Evolutionary conservation across 1,140 invertebrate genomes (phyloP).

Genomic region (Fopius arisanus): DNA sequence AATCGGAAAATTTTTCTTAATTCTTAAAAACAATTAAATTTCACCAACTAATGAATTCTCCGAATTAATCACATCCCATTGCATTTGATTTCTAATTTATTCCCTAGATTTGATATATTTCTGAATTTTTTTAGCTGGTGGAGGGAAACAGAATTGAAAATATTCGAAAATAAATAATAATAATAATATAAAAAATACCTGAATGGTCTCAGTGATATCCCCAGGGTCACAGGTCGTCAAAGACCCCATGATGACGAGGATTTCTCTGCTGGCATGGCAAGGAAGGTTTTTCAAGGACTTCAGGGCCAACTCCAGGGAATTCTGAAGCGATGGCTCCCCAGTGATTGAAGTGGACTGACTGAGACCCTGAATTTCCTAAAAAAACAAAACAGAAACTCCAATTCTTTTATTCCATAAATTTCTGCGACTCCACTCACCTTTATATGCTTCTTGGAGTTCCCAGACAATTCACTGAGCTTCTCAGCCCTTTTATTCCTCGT

Average conservation of each 20-base stretch:
- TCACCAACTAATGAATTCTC: not conserved
- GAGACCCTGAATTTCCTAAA: slow-evolving; percentile 60
- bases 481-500: slow-evolving; percentile 95
- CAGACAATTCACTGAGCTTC: slow-evolving; percentile 88
- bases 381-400: slow-evolving; percentile 23
- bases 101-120: too few species aligned
- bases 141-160: too few species aligned
- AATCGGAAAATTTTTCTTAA: not conserved
- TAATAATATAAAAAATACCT: slow-evolving; percentile 63
- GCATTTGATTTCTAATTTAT: too few species aligned
- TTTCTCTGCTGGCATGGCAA: slow-evolving; percentile 90
- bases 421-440: slow-evolving; percentile 62
- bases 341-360: slow-evolving; percentile 67
- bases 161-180: too few species aligned
- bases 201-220: slow-evolving; percentile 88
- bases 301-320: slow-evolving; percentile 88
- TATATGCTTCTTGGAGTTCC: slow-evolving; percentile 83
- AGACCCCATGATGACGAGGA: slow-evolving; percentile 90
- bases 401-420: not conserved
- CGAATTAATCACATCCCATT: not conserved
- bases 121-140: too few species aligned
- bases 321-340: slow-evolving; percentile 95
- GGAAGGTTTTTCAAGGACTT: slow-evolving; percentile 90
- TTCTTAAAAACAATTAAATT: not conserved
- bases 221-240: slow-evolving; percentile 96